phyloP scores from a whole-genome alignment of 2,888 invertebrate species.

The Thelaira solivaga region DNA sequence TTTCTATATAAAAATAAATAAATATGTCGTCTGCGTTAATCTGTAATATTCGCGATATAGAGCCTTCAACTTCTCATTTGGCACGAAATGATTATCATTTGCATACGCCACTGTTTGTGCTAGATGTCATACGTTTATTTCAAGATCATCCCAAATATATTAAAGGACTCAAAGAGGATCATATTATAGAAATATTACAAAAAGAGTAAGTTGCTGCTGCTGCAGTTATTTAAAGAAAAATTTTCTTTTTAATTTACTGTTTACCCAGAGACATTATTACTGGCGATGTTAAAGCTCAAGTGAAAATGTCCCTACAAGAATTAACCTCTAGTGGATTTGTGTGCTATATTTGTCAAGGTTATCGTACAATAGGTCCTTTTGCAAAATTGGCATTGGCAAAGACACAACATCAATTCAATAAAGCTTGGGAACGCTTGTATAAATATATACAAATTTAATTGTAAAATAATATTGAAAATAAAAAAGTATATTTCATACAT shows the following conservation, averaged over 20 bases:
- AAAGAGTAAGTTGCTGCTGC: conserved; percentile 75
- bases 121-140: conserved; percentile 74
- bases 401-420: conserved; percentile 69
- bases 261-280: conserved; percentile 71
- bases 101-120: conserved; percentile 72
- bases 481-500: no score
- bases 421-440: conserved; percentile 71
- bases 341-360: conserved; percentile 69
- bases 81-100: conserved; percentile 71
- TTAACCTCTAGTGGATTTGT: conserved; percentile 71
- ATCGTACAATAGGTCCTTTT: conserved; percentile 75
- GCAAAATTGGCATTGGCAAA: conserved; percentile 72
- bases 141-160: conserved; percentile 74
- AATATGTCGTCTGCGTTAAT: conserved; percentile 59
- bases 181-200: conserved; percentile 71
- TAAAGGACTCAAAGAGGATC: conserved; percentile 69
- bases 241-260: no score
- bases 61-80: conserved; percentile 68
- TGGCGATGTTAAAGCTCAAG: conserved; percentile 74
- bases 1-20: conserved; percentile 29
- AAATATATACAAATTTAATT: no score
- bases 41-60: conserved; percentile 68
- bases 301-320: conserved; percentile 71
- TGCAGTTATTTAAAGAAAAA: no score
- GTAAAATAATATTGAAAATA: no score